These are phyloP conservation scores for Smutsia gigantea DNA, from an alignment of 2,797 vertebrate genomes.

Conservation along the genomic window DNA sequence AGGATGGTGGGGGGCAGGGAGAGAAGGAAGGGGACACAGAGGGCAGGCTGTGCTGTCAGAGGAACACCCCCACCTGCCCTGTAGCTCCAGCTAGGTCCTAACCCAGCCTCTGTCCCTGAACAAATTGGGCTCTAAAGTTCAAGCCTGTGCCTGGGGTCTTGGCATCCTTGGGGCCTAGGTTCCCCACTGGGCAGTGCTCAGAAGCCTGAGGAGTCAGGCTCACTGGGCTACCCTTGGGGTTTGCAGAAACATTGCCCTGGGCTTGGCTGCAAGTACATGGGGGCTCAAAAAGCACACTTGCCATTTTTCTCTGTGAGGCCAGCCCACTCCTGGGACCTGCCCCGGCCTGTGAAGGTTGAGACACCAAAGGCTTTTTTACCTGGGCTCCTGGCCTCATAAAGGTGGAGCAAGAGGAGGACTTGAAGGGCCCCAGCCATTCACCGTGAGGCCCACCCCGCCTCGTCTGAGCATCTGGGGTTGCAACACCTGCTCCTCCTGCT, in stretches of 20 bases:
- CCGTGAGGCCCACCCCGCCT: not conserved
- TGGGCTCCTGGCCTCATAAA: not conserved
- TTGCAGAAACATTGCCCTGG: not conserved
- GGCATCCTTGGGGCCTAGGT: not conserved
- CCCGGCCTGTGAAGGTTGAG: constrained; percentile 51
- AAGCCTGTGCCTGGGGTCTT: not conserved
- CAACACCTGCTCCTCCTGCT: not conserved
- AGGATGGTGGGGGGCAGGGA: not conserved
- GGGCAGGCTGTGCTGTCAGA: not conserved
- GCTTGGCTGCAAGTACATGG: not conserved
- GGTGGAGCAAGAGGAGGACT: not conserved
- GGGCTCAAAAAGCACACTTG: not conserved
- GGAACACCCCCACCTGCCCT: fast-evolving
- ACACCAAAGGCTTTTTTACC: not conserved
- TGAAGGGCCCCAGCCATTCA: not conserved
- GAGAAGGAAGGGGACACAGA: not conserved
- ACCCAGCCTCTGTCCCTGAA: not conserved
- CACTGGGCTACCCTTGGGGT: not conserved
- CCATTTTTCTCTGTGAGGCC: not conserved
- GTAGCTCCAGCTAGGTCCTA: not conserved
- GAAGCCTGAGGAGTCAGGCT: not conserved
- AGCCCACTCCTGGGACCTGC: constrained; percentile 32
- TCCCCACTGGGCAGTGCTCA: not conserved
- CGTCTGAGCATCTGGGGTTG: not conserved
- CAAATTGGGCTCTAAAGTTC: not conserved